These are phyloP conservation scores for Perithous albicinctus DNA, from an alignment of 2,888 invertebrate species.

Conservation along the genomic window DNA sequence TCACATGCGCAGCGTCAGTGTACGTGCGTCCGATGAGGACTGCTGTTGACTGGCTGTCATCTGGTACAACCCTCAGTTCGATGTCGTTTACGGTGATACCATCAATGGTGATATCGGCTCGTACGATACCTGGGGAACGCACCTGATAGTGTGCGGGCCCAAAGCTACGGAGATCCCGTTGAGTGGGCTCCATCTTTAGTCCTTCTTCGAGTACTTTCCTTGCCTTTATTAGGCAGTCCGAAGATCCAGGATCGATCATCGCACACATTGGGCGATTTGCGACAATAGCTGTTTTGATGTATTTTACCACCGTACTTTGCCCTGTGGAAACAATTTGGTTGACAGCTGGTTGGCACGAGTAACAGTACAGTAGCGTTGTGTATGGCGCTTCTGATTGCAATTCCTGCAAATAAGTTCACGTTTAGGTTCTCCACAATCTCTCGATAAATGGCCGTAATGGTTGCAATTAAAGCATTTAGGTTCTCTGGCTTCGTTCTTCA, in stretches of 20 bases:
- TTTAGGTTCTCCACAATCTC: slow-evolving; percentile 1
- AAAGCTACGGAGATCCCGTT: no score
- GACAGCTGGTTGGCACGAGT: neutral
- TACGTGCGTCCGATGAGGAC: slow-evolving; percentile 22
- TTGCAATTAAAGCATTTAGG: slow-evolving; percentile 31
- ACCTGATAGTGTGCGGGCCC: no score
- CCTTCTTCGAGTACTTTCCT: no score
- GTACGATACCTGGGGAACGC: slow-evolving; percentile 18
- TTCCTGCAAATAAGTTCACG: slow-evolving; percentile 24
- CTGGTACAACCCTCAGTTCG: slow-evolving; percentile 21
- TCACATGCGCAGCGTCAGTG: slow-evolving; percentile 39
- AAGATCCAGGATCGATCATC: no score
- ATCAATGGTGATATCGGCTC: slow-evolving; percentile 23
- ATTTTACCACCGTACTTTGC: neutral
- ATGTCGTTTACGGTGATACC: slow-evolving; percentile 26
- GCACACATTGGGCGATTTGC: no score
- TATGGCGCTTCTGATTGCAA: slow-evolving; percentile 25
- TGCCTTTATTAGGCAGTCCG: no score
- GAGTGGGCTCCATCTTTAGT: no score
- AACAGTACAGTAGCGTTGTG: slow-evolving; percentile 19
- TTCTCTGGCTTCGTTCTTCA: slow-evolving; percentile 27
- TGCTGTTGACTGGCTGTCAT: slow-evolving; percentile 4
- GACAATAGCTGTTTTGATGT: slow-evolving; percentile 29
- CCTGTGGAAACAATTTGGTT: neutral
- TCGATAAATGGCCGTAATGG: slow-evolving; percentile 19